phyloP scores from a whole-genome alignment of 2,797 vertebrate genomes.

The Pantherophis vulpinus region DNA sequence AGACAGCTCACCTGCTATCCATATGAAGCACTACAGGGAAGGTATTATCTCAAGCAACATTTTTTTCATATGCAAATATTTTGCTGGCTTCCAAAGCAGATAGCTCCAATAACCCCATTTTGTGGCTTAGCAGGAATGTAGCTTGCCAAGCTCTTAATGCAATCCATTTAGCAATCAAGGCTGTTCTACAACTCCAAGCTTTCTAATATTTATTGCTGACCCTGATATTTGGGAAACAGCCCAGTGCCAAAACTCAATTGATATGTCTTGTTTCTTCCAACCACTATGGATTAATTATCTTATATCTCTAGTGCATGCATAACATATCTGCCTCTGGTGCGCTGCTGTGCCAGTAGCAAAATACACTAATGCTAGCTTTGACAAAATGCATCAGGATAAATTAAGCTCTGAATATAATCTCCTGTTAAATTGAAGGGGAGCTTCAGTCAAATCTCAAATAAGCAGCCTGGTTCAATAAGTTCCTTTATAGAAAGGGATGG shows the following conservation, averaged over 20 bases:
- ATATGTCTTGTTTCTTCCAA: background rate
- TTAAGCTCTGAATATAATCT: background rate
- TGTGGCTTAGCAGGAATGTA: constrained; percentile 6
- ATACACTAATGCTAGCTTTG: constrained; percentile 4
- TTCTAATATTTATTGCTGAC: constrained; percentile 14
- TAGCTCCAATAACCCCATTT: constrained; percentile 7
- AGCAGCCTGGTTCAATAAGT: background rate
- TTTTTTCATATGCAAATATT: constrained; percentile 8
- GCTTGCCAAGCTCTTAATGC: constrained; percentile 24
- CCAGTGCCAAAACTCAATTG: background rate
- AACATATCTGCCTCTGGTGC: background rate
- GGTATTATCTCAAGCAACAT: background rate
- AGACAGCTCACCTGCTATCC: background rate
- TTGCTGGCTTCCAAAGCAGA: constrained; percentile 10
- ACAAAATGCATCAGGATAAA: background rate
- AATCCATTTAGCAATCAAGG: constrained; percentile 20
- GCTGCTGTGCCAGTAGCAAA: background rate
- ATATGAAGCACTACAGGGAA: background rate
- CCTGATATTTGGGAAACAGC: constrained; percentile 22
- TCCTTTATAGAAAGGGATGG: background rate
- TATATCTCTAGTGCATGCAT: background rate
- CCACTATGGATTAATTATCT: constrained; percentile 16
- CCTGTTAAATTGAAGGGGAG: background rate
- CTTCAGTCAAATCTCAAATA: background rate
- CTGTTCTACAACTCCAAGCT: constrained; percentile 13